These are phyloP conservation scores for Gibbula magus DNA, from an alignment of 2,888 invertebrate species.

Conservation along the genomic window DNA sequence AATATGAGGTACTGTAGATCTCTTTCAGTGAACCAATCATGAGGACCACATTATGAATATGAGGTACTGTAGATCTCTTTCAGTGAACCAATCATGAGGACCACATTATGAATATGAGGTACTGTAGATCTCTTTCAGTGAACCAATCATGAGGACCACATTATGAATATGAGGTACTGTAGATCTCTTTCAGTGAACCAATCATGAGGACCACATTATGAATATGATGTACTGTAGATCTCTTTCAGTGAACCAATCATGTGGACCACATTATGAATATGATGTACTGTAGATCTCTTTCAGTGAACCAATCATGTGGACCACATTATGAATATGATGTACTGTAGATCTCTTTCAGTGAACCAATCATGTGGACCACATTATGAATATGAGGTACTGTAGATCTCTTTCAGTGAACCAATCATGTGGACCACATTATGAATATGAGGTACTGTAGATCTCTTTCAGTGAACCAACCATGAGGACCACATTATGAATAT, in stretches of 20 bases:
- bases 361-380: constrained; percentile 96
- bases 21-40: constrained; percentile 91
- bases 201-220: constrained; percentile 94
- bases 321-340: constrained; percentile 89
- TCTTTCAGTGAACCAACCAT: constrained; percentile 91
- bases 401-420: constrained; percentile 82
- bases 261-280: constrained; percentile 92
- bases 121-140: constrained; percentile 73
- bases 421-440: constrained; percentile 94
- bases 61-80: constrained; percentile 78
- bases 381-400: constrained; percentile 85
- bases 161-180: constrained; percentile 85
- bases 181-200: constrained; percentile 82
- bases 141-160: constrained; percentile 95
- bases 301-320: constrained; percentile 98
- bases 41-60: constrained; percentile 92
- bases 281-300: constrained; percentile 78
- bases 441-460: constrained; percentile 81
- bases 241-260: constrained; percentile 91
- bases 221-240: constrained; percentile 81
- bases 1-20: constrained; percentile 81
- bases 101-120: constrained; percentile 89
- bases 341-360: constrained; percentile 73
- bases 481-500: constrained; percentile 92
- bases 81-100: constrained; percentile 98